Conservation (phyloP, 2,113 vertebrate species). For the Ochotona curzoniae region DNA sequence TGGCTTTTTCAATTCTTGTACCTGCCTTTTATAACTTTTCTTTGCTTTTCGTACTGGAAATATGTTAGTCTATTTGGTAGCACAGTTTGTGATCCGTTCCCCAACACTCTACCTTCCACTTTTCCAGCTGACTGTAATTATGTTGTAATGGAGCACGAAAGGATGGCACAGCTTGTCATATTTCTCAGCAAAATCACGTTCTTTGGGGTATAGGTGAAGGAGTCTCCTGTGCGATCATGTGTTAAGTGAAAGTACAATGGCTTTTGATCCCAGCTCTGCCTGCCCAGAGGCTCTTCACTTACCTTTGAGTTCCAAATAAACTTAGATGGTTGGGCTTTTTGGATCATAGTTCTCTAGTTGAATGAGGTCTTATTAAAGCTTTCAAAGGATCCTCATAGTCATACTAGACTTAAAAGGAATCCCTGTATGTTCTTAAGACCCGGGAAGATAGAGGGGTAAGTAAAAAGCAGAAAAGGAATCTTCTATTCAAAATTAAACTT, state of each 20-base stretch:
- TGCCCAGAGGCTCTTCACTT: neutral
- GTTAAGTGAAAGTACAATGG: fast-evolving
- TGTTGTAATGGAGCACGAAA: neutral
- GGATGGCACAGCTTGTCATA: too few species aligned
- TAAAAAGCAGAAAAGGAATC: neutral
- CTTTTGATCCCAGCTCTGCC: too few species aligned
- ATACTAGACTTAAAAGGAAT: neutral
- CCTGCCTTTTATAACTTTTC: neutral
- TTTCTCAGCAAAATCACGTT: neutral
- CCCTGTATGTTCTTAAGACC: neutral
- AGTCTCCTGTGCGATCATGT: neutral
- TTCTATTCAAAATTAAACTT: neutral
- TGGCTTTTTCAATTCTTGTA: neutral
- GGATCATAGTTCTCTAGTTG: neutral
- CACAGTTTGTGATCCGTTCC: neutral
- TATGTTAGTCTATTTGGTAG: neutral
- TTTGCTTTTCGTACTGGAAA: neutral
- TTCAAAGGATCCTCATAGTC: neutral
- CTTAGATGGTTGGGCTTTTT: neutral
- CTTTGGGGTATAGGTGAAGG: too few species aligned
- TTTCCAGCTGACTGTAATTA: too few species aligned
- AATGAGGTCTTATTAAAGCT: neutral
- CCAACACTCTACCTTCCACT: neutral
- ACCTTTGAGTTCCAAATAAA: neutral
- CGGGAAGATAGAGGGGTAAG: neutral